phyloP scores from a whole-genome alignment of 2,113 vertebrate species.

The Polyodon spathula region DNA sequence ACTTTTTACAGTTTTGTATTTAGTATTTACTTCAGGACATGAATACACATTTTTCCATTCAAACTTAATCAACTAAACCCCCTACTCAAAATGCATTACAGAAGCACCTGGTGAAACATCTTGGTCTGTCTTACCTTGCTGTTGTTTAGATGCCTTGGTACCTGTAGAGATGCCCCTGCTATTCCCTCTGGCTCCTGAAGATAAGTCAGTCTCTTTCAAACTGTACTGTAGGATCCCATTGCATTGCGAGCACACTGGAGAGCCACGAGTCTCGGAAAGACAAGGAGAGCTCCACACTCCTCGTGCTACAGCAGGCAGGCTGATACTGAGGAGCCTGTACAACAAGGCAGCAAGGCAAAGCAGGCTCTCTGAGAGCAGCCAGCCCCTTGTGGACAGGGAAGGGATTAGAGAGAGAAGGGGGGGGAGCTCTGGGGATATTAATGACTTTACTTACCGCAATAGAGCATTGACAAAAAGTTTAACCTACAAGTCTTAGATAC shows the following conservation, averaged over 20 bases:
- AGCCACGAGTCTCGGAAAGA: constrained; percentile 2
- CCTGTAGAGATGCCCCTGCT: no score
- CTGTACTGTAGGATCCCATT: constrained; percentile 35
- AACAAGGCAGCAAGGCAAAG: constrained; percentile 24
- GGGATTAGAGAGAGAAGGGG: constrained; percentile 18
- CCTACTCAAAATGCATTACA: no score
- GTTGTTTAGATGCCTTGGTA: no score
- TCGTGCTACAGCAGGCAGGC: constrained; percentile 30
- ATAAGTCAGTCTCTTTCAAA: constrained; percentile 17
- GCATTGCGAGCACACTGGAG: constrained; percentile 1
- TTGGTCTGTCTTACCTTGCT: no score
- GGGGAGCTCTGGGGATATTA: constrained; percentile 1
- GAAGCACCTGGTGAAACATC: no score
- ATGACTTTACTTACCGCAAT: background rate
- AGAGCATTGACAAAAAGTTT: no score
- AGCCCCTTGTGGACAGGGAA: constrained; percentile 53
- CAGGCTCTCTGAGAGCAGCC: constrained; percentile 21
- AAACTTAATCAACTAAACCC: no score
- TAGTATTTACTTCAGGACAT: no score
- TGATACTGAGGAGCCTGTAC: constrained; percentile 35
- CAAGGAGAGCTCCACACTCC: constrained; percentile 20
- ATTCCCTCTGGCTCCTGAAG: background rate
- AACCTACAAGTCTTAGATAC: no score
- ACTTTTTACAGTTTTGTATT: no score
- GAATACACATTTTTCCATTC: no score